These are phyloP conservation scores for Probaryconus sp. DNA, from an alignment of 1,140 invertebrate species.

Conservation along the genomic window DNA sequence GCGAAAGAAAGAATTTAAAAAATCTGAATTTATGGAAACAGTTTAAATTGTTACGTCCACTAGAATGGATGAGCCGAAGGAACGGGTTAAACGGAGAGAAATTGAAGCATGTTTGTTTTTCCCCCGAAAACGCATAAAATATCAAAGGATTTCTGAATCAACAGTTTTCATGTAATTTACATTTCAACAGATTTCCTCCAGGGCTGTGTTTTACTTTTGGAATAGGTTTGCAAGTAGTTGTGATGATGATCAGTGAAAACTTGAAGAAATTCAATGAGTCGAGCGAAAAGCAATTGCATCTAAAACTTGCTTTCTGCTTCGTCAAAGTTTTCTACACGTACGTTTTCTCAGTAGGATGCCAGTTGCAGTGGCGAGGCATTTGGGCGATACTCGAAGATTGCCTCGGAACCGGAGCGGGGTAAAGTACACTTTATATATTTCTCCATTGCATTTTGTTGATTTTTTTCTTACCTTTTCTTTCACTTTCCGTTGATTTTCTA, in stretches of 20 bases:
- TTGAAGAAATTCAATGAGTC: slow-evolving; percentile 52
- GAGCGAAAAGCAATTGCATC: slow-evolving; percentile 42
- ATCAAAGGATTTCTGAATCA: slow-evolving; percentile 25
- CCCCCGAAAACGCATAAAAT: slow-evolving; percentile 14
- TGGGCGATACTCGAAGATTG: slow-evolving; percentile 39
- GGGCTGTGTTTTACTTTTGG: slow-evolving; percentile 40
- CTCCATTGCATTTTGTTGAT: slow-evolving; percentile 22
- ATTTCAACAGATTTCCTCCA: slow-evolving; percentile 43
- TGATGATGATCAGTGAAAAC: slow-evolving; percentile 47
- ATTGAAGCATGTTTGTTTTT: slow-evolving; percentile 4
- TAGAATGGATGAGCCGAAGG: no score
- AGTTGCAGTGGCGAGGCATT: slow-evolving; percentile 38
- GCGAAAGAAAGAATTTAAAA: no score
- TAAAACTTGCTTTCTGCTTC: slow-evolving; percentile 44
- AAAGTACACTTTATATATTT: slow-evolving; percentile 43
- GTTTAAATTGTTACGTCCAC: no score
- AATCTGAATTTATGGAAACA: no score
- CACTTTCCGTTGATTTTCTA: slow-evolving; percentile 22
- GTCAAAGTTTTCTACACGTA: slow-evolving; percentile 43
- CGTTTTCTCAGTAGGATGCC: slow-evolving; percentile 24
- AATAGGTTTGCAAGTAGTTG: slow-evolving; percentile 45
- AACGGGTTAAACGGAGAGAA: no score
- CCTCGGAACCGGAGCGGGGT: slow-evolving; percentile 20
- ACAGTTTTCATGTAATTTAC: slow-evolving; percentile 43
- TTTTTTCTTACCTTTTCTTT: slow-evolving; percentile 1